phyloP scores from a whole-genome alignment of 2,888 invertebrate genomes.

The Pristionchus exspectatus region DNA sequence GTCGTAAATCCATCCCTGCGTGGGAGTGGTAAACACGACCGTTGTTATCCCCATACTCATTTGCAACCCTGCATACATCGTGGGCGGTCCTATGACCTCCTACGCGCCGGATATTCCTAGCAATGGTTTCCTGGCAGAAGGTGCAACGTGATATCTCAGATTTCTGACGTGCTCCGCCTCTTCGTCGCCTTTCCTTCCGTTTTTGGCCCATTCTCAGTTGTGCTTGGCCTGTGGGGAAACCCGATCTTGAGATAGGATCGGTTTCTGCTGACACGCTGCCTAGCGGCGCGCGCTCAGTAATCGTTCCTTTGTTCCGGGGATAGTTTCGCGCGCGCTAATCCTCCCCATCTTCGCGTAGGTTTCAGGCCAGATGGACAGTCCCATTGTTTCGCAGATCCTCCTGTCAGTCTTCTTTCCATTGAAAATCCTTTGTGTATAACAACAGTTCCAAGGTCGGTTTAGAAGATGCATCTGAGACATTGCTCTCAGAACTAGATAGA shows the following conservation, averaged over 20 bases:
- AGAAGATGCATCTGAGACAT: too few species aligned
- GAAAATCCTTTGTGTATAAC: not conserved
- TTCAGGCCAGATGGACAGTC: not conserved
- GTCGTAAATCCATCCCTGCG: constrained; percentile 35
- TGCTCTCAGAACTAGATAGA: too few species aligned
- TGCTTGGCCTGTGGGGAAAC: not conserved
- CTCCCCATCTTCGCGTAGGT: not conserved
- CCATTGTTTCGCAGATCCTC: not conserved
- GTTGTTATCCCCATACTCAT: not conserved
- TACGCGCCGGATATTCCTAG: not conserved
- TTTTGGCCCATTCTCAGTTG: not conserved
- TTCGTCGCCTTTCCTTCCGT: not conserved
- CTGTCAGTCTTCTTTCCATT: not conserved
- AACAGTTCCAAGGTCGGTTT: too few species aligned
- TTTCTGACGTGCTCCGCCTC: not conserved
- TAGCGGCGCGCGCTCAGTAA: not conserved
- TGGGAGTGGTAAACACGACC: constrained; percentile 44
- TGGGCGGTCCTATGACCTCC: not conserved
- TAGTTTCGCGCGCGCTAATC: not conserved
- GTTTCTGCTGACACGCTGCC: not conserved
- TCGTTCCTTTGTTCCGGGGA: constrained; percentile 6
- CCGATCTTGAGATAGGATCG: not conserved
- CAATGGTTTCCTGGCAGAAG: not conserved
- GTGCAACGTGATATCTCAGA: not conserved
- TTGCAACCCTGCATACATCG: not conserved